Conservation (phyloP, 64 coral and sea anemone genomes). For the Astreopora myriophthalma region DNA sequence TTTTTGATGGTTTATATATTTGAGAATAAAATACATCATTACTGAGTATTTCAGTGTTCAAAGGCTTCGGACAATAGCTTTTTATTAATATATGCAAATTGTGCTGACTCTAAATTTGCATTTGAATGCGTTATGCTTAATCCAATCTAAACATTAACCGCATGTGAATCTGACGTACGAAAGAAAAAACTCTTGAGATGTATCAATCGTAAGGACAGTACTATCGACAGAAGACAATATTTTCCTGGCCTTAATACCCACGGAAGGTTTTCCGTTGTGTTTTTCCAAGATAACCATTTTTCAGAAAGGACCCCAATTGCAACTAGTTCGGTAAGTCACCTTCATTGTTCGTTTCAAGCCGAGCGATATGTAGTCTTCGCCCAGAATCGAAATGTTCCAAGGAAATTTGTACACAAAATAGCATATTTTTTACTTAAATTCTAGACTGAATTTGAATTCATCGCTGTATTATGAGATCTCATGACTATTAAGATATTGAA, state of each 20-base stretch:
- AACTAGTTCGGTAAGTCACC: neutral
- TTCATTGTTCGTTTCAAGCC: neutral
- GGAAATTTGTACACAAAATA: neutral
- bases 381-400: neutral
- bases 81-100: slow-evolving; percentile 13
- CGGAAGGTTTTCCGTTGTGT: neutral
- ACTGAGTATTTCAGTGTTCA: neutral
- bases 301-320: neutral
- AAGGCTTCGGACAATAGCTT: neutral
- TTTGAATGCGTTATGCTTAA: neutral
- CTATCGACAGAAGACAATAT: neutral
- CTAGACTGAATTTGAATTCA: no score
- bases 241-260: neutral
- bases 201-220: neutral
- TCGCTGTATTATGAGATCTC: neutral
- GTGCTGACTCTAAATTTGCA: slow-evolving; percentile 12
- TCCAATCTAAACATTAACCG: neutral
- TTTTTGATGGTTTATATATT: no score
- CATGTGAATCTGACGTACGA: neutral
- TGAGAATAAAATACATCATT: no score
- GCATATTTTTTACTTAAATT: neutral
- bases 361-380: neutral
- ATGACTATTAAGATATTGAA: neutral
- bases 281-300: neutral
- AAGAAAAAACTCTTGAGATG: neutral